Percentiles rank a stretch among this genome's conserved stretches.
Evolutionary conservation across 2,113 vertebrate species (phyloP).

Genomic region (Bubo blakistoni): DNA sequence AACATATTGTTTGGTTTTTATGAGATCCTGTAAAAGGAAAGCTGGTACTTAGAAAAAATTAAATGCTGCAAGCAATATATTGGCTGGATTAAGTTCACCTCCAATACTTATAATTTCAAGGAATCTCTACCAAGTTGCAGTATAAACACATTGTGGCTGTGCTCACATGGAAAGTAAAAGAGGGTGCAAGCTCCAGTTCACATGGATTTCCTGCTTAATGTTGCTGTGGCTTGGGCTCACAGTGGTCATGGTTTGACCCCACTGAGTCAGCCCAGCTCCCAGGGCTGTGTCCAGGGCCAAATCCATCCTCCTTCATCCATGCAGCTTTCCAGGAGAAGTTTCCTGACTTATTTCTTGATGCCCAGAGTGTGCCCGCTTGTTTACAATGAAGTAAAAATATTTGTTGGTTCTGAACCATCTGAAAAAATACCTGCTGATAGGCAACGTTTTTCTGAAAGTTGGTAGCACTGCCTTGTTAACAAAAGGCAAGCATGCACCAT

Average conservation of each 20-base stretch:
- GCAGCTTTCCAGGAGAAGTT: background rate
- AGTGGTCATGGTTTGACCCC: background rate
- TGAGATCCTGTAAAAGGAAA: slow-evolving; percentile 43
- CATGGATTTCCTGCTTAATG: background rate
- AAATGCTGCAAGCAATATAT: slow-evolving; percentile 38
- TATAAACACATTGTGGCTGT: background rate
- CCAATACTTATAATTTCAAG: background rate
- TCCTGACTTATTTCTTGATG: background rate
- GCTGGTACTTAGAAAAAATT: slow-evolving; percentile 24
- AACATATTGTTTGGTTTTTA: slow-evolving; percentile 52
- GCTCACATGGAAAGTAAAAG: background rate
- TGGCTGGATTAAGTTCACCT: slow-evolving; percentile 25
- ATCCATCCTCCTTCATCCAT: background rate
- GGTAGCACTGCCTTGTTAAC: background rate
- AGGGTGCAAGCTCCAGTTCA: background rate
- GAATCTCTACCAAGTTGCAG: background rate
- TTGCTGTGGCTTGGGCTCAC: background rate
- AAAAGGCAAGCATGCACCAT: background rate
- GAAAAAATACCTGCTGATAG: background rate
- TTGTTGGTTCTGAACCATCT: background rate
- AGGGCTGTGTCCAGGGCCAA: background rate
- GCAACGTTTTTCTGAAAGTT: background rate
- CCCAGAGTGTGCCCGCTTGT: background rate
- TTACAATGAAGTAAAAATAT: background rate
- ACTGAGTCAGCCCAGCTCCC: background rate